phyloP scores from a whole-genome alignment of 2,797 vertebrate species.

The Fratercula arctica region DNA sequence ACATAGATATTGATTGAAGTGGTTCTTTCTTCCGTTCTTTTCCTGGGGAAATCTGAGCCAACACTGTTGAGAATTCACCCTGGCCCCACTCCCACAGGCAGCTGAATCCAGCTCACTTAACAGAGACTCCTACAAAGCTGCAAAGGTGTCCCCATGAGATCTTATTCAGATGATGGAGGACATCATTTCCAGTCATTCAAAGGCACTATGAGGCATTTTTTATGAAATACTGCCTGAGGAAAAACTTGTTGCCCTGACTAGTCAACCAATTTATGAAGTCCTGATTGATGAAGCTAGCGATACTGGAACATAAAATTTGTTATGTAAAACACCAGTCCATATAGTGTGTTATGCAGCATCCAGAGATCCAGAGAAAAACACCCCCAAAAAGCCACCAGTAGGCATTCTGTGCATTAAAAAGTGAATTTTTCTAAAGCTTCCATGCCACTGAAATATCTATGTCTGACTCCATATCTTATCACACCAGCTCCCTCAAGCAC shows the following conservation, averaged over 20 bases:
- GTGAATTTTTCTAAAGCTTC: background rate
- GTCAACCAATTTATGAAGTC: background rate
- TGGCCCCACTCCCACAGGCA: background rate
- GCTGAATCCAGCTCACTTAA: background rate
- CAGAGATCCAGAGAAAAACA: background rate
- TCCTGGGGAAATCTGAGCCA: background rate
- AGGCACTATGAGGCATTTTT: background rate
- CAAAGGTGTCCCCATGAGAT: background rate
- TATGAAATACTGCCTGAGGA: background rate
- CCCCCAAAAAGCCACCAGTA: accelerated
- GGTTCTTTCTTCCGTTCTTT: background rate
- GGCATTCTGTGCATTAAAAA: background rate
- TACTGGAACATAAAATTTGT: background rate
- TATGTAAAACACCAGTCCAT: background rate
- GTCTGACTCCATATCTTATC: background rate
- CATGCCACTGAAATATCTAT: background rate
- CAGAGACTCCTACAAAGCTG: background rate
- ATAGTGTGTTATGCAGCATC: background rate
- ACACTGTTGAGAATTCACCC: background rate
- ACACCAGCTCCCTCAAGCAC: background rate
- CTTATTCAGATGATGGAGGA: background rate
- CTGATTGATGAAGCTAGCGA: background rate
- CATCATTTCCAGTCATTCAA: background rate
- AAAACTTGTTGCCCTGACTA: background rate
- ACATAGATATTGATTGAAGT: background rate